Percentiles rank a stretch among this genome's conserved stretches.
Conservation (phyloP, 2,797 vertebrate species). For the Prunella strophiata region DNA sequence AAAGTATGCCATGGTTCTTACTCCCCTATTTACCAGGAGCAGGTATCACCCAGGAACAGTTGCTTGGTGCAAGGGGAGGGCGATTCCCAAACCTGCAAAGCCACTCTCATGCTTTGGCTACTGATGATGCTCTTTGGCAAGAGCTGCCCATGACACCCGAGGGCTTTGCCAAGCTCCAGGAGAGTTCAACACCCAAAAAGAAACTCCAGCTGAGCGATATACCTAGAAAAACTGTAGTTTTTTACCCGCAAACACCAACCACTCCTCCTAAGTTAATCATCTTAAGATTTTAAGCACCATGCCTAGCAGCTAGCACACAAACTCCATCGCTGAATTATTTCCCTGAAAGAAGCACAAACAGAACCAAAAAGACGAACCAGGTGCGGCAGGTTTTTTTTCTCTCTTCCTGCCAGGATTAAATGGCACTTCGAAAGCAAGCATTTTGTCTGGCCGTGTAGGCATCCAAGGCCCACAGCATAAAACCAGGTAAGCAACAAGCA, state of each 20-base stretch:
- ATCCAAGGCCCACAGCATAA: background rate
- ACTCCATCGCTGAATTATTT: background rate
- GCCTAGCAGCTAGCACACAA: background rate
- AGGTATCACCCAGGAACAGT: background rate
- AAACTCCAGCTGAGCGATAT: fast-evolving
- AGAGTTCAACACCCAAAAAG: background rate
- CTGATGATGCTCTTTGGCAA: background rate
- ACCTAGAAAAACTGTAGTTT: background rate
- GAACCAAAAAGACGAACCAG: background rate
- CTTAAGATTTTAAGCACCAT: background rate
- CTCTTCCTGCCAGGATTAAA: background rate
- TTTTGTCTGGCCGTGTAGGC: background rate
- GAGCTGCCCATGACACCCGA: fast-evolving
- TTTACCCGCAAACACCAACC: background rate
- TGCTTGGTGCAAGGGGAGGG: fast-evolving
- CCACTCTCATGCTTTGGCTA: background rate
- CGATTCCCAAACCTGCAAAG: background rate
- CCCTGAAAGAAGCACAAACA: background rate
- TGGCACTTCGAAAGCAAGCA: background rate
- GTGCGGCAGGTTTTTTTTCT: background rate
- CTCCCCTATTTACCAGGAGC: background rate
- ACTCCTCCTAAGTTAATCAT: background rate
- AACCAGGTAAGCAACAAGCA: background rate
- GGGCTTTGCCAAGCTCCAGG: background rate
- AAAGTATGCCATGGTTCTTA: background rate